phyloP scores from a whole-genome alignment of 2,113 vertebrate species.

The Antigone vipio region DNA sequence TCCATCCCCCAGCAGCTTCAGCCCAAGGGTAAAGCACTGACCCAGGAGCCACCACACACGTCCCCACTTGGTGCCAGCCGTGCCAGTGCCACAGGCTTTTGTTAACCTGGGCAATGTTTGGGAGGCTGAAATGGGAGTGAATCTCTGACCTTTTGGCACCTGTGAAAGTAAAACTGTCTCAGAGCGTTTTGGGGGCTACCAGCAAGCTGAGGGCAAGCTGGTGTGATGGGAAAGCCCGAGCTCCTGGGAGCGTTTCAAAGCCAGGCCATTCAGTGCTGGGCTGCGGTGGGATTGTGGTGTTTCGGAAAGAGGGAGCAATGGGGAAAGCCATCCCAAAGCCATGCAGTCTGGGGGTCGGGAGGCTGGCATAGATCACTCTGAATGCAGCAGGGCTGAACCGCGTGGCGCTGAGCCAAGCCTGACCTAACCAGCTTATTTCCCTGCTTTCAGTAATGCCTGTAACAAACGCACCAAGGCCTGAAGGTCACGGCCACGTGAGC shows the following conservation, averaged over 20 bases:
- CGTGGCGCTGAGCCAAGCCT: conserved; percentile 10
- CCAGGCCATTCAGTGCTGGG: background rate
- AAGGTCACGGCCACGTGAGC: background rate
- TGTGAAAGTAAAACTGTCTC: background rate
- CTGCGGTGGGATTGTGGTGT: background rate
- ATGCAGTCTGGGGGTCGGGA: background rate
- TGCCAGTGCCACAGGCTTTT: background rate
- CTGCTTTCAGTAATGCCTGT: background rate
- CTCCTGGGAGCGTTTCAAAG: accelerated
- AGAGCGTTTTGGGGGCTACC: background rate
- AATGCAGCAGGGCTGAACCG: background rate
- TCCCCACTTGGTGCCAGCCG: background rate
- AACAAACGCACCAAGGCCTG: background rate
- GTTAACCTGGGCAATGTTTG: background rate
- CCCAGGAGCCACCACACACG: background rate
- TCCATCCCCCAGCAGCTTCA: background rate
- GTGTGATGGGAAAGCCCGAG: accelerated
- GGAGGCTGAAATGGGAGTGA: background rate
- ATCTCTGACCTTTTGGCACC: background rate
- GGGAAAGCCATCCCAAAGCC: background rate
- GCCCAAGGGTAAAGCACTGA: background rate
- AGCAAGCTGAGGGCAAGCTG: background rate
- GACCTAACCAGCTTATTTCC: conserved; percentile 35
- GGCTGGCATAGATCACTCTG: background rate
- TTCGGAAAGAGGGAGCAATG: background rate